phyloP scores from a whole-genome alignment of 2,113 vertebrate species.

The Pionites leucogaster region DNA sequence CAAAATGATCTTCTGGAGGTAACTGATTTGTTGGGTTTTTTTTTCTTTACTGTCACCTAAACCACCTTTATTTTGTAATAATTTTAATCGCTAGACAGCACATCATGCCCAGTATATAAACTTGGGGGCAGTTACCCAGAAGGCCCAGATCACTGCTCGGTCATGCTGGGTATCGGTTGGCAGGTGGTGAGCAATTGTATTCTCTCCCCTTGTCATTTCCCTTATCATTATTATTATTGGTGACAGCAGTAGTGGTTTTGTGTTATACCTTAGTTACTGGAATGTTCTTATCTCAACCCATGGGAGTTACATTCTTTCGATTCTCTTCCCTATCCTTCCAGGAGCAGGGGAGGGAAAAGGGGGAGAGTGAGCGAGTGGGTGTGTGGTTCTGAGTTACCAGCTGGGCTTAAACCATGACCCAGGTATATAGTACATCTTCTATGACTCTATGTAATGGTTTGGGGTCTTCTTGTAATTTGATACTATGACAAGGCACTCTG shows the following conservation, averaged over 20 bases:
- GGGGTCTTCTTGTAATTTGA: not conserved
- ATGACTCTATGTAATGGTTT: not conserved
- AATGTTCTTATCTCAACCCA: not conserved
- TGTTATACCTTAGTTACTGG: not conserved
- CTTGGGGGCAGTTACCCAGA: not conserved
- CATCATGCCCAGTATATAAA: not conserved
- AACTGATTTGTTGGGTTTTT: not conserved
- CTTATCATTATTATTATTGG: not conserved
- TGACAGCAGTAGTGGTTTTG: not conserved
- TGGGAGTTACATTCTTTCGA: not conserved
- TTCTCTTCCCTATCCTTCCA: not conserved
- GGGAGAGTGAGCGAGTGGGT: not conserved
- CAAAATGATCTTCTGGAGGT: slow-evolving; percentile 84
- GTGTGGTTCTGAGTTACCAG: not conserved
- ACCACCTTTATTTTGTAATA: not conserved
- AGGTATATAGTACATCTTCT: not conserved
- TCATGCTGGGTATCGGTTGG: not conserved
- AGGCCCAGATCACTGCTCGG: not conserved
- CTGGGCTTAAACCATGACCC: not conserved
- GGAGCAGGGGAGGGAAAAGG: not conserved
- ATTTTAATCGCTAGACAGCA: not conserved
- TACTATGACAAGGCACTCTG: not conserved
- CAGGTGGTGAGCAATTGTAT: not conserved
- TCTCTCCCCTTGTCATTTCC: not conserved
- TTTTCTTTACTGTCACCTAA: not conserved